Evolutionary conservation across 1,140 invertebrate genomes (phyloP).

Genomic region (Mya arenaria): DNA sequence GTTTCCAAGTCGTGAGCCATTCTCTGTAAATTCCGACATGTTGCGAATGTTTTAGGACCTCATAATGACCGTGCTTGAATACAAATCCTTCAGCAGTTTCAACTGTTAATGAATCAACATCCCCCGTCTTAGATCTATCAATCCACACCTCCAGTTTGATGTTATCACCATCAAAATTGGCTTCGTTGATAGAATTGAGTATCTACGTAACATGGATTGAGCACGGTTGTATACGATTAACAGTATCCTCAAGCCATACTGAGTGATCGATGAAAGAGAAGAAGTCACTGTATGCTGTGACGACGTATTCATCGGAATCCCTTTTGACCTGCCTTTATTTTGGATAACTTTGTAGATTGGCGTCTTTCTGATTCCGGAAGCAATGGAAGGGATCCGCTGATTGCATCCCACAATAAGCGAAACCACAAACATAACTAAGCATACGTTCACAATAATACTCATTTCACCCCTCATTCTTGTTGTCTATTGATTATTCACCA

Average conservation of each 20-base stretch:
- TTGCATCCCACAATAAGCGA: too few species aligned
- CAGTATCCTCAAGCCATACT: conserved; percentile 48
- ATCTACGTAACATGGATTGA: conserved; percentile 52
- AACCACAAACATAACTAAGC: too few species aligned
- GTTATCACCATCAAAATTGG: conserved; percentile 52
- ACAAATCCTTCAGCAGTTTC: conserved; percentile 44
- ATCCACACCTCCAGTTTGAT: conserved; percentile 65
- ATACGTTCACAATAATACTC: too few species aligned
- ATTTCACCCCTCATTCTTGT: too few species aligned
- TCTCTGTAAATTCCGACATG: conserved; percentile 68
- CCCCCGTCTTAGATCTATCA: conserved; percentile 49
- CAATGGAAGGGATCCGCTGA: too few species aligned
- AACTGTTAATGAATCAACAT: conserved; percentile 53
- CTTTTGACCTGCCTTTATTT: too few species aligned
- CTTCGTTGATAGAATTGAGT: conserved; percentile 58
- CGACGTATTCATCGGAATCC: too few species aligned
- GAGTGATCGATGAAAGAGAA: too few species aligned
- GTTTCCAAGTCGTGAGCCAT: conserved; percentile 68
- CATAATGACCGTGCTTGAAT: conserved; percentile 60
- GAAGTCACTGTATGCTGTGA: too few species aligned
- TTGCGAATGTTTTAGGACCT: conserved; percentile 51
- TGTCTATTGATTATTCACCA: too few species aligned
- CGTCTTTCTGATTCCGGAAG: too few species aligned
- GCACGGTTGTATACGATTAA: conserved; percentile 59
- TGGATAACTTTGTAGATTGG: too few species aligned